A percentile compares a stretch with the other conserved stretches of the same genome.
Evolutionary conservation across 2,113 vertebrate species (phyloP).

Genomic region (Hippocampus comes): DNA sequence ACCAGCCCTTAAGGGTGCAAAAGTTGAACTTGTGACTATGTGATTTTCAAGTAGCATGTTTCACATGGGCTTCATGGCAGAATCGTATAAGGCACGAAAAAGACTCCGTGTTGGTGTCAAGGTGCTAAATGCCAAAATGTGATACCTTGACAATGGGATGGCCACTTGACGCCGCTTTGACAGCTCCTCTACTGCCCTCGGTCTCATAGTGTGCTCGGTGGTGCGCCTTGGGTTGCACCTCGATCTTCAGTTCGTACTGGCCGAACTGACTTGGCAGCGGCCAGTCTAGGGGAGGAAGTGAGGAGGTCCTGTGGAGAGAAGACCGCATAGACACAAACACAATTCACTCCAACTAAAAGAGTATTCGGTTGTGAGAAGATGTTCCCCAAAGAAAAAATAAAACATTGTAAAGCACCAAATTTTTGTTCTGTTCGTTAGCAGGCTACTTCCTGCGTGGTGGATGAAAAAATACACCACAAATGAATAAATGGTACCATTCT

Average conservation of each 20-base stretch:
- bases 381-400: not conserved
- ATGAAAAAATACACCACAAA: too few relatives aligned
- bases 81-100: not conserved
- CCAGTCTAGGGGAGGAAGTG: conserved; percentile 95
- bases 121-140: not conserved
- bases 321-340: conserved; percentile 26
- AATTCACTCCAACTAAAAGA: not conserved
- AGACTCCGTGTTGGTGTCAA: not conserved
- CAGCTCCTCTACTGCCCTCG: conserved; percentile 94
- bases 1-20: not conserved
- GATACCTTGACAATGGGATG: conserved; percentile 96
- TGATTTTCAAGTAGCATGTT: not conserved
- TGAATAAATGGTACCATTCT: too few relatives aligned
- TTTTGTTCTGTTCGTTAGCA: not conserved
- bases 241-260: conserved; percentile 94
- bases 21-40: not conserved
- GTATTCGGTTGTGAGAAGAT: not conserved
- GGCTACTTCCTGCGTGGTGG: too few relatives aligned
- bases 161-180: conserved; percentile 91
- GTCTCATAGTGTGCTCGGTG: conserved; percentile 99
- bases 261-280: conserved; percentile 91
- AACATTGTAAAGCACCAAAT: not conserved
- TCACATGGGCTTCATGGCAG: not conserved
- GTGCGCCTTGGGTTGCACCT: conserved; percentile 96
- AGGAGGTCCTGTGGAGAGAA: conserved; percentile 84